These are phyloP conservation scores for Eciton burchellii DNA, from an alignment of 1,140 invertebrate species.

Conservation along the genomic window DNA sequence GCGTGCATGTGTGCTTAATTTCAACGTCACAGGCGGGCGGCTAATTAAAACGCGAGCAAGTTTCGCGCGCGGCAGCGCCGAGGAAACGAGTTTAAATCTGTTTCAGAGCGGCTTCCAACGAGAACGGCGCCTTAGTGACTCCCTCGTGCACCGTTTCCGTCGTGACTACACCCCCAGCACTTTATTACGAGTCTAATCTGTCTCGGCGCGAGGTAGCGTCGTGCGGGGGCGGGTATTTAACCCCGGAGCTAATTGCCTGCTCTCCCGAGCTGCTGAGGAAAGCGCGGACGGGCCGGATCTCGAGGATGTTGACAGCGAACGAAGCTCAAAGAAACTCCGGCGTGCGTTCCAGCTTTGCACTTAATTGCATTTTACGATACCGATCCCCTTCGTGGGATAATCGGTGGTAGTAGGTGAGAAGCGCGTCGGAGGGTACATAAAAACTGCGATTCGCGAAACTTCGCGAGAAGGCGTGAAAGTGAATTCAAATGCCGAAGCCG, in stretches of 20 bases:
- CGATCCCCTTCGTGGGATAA: no score
- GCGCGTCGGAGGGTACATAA: no score
- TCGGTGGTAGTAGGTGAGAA: no score
- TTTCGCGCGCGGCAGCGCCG: slow-evolving; percentile 78
- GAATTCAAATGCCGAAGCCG: not conserved
- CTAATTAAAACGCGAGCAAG: slow-evolving; percentile 85
- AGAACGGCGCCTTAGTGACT: slow-evolving; percentile 84
- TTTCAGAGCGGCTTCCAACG: slow-evolving; percentile 83
- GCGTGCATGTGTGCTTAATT: no score
- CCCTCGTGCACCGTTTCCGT: slow-evolving; percentile 84
- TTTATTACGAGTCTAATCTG: slow-evolving; percentile 84
- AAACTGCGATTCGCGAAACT: no score
- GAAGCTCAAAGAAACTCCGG: slow-evolving; percentile 19
- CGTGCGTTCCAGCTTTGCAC: not conserved
- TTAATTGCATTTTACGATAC: slow-evolving; percentile 7
- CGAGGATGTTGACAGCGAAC: slow-evolving; percentile 44
- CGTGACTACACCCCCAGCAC: slow-evolving; percentile 82
- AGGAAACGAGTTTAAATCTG: slow-evolving; percentile 86
- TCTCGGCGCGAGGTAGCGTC: slow-evolving; percentile 75
- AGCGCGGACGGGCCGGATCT: slow-evolving; percentile 38
- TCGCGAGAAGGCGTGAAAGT: no score
- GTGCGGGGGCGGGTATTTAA: slow-evolving; percentile 77
- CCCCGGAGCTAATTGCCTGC: slow-evolving; percentile 75
- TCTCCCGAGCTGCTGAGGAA: slow-evolving; percentile 68
- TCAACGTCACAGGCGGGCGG: slow-evolving; percentile 46